These are phyloP conservation scores for Corythaixoides concolor DNA, from an alignment of 2,113 vertebrate genomes.

Conservation along the genomic window DNA sequence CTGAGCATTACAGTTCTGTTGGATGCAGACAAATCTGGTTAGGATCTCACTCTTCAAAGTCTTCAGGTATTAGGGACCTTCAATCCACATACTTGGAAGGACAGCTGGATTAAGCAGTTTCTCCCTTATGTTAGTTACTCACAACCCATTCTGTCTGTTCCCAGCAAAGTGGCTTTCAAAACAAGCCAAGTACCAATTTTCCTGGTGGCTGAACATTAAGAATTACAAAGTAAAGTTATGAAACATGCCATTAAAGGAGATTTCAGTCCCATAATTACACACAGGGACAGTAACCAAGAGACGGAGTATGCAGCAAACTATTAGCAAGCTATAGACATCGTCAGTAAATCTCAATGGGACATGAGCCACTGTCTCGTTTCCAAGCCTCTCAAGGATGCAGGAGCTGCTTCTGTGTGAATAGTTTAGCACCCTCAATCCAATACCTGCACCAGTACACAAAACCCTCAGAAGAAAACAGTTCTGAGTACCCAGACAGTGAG, in stretches of 20 bases:
- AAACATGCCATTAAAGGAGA: background rate
- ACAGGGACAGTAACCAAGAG: background rate
- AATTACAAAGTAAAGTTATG: background rate
- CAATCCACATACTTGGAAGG: background rate
- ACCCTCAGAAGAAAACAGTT: background rate
- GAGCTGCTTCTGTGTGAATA: background rate
- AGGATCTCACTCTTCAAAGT: background rate
- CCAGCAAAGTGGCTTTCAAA: slow-evolving; percentile 14
- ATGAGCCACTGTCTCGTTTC: background rate
- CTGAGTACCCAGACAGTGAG: background rate
- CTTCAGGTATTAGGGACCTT: background rate
- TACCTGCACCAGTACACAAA: background rate
- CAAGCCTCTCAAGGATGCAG: background rate
- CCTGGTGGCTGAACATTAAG: slow-evolving; percentile 6
- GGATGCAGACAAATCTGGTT: background rate
- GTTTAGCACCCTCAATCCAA: background rate
- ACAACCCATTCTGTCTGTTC: background rate
- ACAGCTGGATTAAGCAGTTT: background rate
- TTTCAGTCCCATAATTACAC: background rate
- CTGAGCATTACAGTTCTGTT: background rate
- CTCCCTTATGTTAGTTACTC: background rate
- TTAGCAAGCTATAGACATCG: background rate
- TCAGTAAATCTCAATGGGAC: background rate
- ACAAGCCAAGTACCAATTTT: slow-evolving; percentile 27
- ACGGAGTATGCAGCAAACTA: background rate